A percentile compares a stretch with the other conserved stretches of the same genome.
Conservation (phyloP, 2,797 vertebrate species). For the Neosilurus mollespiculum region DNA sequence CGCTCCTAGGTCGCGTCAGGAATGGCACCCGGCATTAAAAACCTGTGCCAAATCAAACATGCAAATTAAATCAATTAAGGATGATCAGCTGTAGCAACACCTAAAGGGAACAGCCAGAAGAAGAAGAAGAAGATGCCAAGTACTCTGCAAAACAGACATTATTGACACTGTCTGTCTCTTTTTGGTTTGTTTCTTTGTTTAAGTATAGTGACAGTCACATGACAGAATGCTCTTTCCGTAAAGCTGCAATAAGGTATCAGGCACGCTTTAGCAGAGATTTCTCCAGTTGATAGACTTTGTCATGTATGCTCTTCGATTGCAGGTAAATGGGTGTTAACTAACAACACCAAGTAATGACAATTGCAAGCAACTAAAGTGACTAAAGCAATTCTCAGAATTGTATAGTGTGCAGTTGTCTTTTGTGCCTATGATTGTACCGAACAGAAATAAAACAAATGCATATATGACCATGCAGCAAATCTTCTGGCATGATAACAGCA, state of each 20-base stretch:
- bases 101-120: too few relatives aligned
- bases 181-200: background rate
- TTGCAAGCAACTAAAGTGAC: background rate
- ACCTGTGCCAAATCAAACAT: too few relatives aligned
- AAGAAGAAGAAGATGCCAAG: too few relatives aligned
- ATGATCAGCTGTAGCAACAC: too few relatives aligned
- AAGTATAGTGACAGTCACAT: background rate
- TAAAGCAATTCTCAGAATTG: background rate
- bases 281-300: background rate
- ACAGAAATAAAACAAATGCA: background rate
- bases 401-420: background rate
- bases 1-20: too few relatives aligned
- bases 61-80: too few relatives aligned
- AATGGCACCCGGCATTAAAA: too few relatives aligned
- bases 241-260: background rate
- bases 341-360: background rate
- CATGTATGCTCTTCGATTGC: background rate
- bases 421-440: background rate
- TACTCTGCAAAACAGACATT: background rate
- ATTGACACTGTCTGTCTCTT: too few relatives aligned
- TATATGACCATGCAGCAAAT: background rate
- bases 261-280: background rate
- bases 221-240: background rate
- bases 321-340: background rate
- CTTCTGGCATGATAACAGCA: background rate